These are phyloP conservation scores for Amia ocellicauda DNA, from an alignment of 2,113 vertebrate genomes.

Conservation along the genomic window DNA sequence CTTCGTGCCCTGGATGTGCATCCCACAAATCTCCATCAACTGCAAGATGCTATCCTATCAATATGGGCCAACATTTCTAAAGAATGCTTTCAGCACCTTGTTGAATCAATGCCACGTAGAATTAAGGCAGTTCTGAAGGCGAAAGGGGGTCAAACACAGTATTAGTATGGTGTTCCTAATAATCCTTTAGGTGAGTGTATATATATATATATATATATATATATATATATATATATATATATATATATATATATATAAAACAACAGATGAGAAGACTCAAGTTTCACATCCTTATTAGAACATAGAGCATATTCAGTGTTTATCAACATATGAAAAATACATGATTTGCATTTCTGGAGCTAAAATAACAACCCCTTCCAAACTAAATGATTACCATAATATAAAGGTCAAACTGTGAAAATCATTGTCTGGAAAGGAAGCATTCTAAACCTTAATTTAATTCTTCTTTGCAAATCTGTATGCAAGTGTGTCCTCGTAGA, in stretches of 20 bases:
- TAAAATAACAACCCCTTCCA: not conserved
- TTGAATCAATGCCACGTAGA: no score
- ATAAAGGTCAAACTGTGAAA: constrained; percentile 6
- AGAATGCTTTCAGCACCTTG: no score
- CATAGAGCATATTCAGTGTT: not conserved
- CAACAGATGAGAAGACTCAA: not conserved
- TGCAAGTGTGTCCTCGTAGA: constrained; percentile 36
- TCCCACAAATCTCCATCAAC: no score
- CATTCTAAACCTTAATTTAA: constrained; percentile 29
- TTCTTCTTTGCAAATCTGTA: constrained; percentile 39
- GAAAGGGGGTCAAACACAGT: no score
- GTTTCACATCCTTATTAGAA: not conserved
- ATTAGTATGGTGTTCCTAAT: no score
- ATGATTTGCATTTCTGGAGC: constrained; percentile 7
- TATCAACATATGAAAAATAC: not conserved
- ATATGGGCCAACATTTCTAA: no score
- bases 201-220: no score
- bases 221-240: no score
- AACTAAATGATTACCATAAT: constrained; percentile 1
- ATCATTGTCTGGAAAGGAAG: constrained; percentile 43
- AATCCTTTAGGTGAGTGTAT: no score
- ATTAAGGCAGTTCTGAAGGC: no score
- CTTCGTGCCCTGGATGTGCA: no score
- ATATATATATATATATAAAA: not conserved
- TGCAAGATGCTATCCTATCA: no score